Base-by-base conservation (phyloP, 2,888 invertebrate species). In the Pterostichus niger region DNA sequence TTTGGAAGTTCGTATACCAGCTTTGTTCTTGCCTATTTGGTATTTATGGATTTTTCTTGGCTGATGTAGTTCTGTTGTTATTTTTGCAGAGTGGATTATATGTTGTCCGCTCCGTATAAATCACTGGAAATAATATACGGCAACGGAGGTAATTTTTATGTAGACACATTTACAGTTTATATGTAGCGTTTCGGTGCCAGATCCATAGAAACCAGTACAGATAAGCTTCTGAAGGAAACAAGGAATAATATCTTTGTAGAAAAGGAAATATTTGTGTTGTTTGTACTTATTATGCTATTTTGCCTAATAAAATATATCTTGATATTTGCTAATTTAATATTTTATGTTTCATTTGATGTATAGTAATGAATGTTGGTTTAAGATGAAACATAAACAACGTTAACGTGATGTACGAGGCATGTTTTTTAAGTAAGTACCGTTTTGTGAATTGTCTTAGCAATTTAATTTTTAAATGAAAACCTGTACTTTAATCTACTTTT, bases 91-190 rank as follows among this genome's bases (percentile, higher is more conserved):
- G 59, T 59, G 59, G 59, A 59, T 59, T 59, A 59, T 59, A 59
- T 11, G 59, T 24, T 59, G 59, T 59, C 59, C 59, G 59, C 59
- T 59, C 10, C 40, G 24, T 24, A 59, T 59, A 59, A 59, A 59
- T 59, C 59, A 59, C 59, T 9, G 59, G 24, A 59, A 59, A 59
- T 59, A 59, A 59, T 59, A 59, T 59, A 59, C 59, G 31, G 59
- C 31, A 59, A 24, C 24, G 59, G 59, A 59, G 59, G 59, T 59
- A 59, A 59, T 59, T 59, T 59, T 59, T 59, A 59, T 59, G 59
- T 59, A 59, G 59, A 31, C 59, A 31, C 59, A 59, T 59, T 59
- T 59, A 24, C 59, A 59, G 59, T 59, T 59, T 59, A 59, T 59
- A 17, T 59, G 59, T 59, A 24, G 59, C 31, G 59, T 11, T 40